Base-by-base conservation (phyloP, 2,888 invertebrate species). In the Allolobophora icterica region DNA sequence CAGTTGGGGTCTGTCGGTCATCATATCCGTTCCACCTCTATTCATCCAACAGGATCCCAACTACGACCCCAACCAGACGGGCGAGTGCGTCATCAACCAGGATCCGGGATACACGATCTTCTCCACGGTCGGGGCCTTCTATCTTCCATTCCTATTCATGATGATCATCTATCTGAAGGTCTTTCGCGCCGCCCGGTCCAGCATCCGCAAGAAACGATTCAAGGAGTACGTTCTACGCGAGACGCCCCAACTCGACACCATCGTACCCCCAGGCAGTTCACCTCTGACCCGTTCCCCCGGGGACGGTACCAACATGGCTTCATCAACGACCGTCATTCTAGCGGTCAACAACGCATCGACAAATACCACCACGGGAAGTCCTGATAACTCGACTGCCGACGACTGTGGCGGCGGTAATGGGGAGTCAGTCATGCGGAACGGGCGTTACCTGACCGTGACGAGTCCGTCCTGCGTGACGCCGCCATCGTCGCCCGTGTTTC, bases 81-180 rank as follows among this genome's bases (percentile, higher is more conserved):
- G 95, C 52, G 91, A 97, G 95, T 99, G 99, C 96, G 96, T 98
- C 95, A 98, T 99, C 93, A 98, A 98, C 94, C 99, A 99, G 96
- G 98, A 98, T 91, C 92, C 94, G 90, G 97, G 97, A 91, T 98
- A 96, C 92, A 98, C 98, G 96, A 97, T 99, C 94, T 99, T 99
- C 95, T 99, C 99, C 91, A 99, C 99, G 30, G 97, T 98, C 95
- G 98, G 98, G 93, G 99, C 99, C 38, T 99, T 99, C 96, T 99
- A 99, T 96, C 97, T 98, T 93, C 99, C 99, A 2, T 96, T 99
- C 52, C 96, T 98, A 92, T 97, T 98, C 93, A 99, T 99, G 95
- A 97, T 99, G 93, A 97, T 98, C 93, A 96, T 99, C 58, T 99
- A 99, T 96, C 98, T 98, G 97, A 98, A 98, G 96, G 99, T 99